phyloP scores from a whole-genome alignment of 2,113 vertebrate genomes.

The Recurvirostra avosetta region DNA sequence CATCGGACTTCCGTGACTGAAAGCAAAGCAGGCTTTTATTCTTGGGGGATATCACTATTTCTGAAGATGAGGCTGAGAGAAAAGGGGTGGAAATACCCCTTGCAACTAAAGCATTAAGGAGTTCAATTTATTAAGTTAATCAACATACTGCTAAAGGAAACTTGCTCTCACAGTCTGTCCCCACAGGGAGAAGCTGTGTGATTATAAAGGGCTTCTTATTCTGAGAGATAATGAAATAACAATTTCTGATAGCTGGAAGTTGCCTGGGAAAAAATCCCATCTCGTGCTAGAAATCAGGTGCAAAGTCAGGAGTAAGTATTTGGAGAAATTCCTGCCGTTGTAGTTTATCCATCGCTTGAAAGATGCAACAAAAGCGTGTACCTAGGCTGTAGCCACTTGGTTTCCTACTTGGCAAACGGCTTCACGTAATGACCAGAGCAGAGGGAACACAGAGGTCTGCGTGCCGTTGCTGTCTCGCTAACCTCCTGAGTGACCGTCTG shows the following conservation, averaged over 20 bases:
- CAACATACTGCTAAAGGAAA: neutral
- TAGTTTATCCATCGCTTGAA: neutral
- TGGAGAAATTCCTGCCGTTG: neutral
- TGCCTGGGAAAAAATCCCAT: neutral
- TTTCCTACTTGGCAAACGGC: neutral
- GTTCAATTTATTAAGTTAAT: conserved; percentile 18
- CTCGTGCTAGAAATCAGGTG: neutral
- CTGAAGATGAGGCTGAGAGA: neutral
- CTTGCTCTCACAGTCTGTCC: neutral
- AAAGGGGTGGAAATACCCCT: neutral
- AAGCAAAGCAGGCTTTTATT: neutral
- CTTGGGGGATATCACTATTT: neutral
- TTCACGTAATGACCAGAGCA: neutral
- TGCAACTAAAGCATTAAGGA: neutral
- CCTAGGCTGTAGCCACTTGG: accelerated
- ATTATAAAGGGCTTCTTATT: neutral
- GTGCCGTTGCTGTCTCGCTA: neutral
- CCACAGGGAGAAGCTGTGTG: neutral
- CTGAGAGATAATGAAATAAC: neutral
- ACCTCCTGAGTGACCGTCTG: neutral
- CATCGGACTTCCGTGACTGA: neutral
- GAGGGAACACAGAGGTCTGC: neutral
- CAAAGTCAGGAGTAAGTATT: neutral
- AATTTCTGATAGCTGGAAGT: neutral
- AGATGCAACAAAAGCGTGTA: neutral